Conservation (phyloP, 2,113 vertebrate genomes). For the Ahaetulla prasina region DNA sequence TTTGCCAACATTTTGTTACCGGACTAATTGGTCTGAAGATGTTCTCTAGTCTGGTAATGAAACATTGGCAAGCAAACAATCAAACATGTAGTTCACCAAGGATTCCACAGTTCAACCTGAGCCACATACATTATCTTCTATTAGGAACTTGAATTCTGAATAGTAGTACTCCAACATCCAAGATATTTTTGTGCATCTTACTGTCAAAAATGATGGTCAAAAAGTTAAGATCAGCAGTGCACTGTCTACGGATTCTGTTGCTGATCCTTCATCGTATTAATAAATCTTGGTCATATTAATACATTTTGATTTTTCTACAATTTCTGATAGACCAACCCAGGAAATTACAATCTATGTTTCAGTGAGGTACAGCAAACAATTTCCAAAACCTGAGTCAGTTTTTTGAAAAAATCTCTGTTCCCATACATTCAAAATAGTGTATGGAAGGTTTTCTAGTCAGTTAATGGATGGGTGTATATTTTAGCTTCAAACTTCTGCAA, state of each 20-base stretch:
- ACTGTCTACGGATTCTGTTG: not conserved
- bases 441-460: not conserved
- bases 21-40: not conserved
- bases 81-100: not conserved
- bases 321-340: not conserved
- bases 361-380: not conserved
- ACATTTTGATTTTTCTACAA: not conserved
- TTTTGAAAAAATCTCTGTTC: not conserved
- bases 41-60: not conserved
- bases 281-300: not conserved
- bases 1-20: not conserved
- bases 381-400: not conserved
- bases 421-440: not conserved
- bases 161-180: not conserved
- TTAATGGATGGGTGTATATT: not conserved
- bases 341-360: not conserved
- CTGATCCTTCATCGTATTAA: not conserved
- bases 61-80: not conserved
- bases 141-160: not conserved
- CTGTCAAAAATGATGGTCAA: not conserved
- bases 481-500: constrained; percentile 3
- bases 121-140: not conserved
- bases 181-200: not conserved
- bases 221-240: not conserved
- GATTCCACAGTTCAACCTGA: not conserved